Evolutionary conservation across 2,888 invertebrate genomes (phyloP), one percentile per base, ranked within the genome.

Genomic region (Maniola hyperantus): DNA sequence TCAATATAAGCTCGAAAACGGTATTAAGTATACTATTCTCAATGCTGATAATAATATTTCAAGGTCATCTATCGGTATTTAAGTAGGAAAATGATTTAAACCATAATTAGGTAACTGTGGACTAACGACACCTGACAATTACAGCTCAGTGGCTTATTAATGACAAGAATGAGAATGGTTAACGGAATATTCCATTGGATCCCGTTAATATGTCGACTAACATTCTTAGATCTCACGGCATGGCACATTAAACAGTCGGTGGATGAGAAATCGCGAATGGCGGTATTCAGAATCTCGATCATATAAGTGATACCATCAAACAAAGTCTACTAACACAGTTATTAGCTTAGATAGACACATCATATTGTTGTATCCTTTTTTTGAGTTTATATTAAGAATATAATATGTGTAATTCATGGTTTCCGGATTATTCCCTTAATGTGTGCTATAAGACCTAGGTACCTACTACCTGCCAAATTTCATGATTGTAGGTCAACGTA

Each of bases 151-250:
- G 51, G 33, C 55, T 36, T 18, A 2, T 15, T 0, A 15, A 15
- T 15, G 15, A 46, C 15, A 15, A 51, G 20, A 60, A 33, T 50
- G 57, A 58, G 34, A 54, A 13, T 26, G 11, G 4, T 57, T 39
- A 48, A 36, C 13, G 63, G 53, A 72, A 66, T 64, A 61, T 62
- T 61, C 66, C 58, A 65, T 65, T 65, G 42, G 55, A 46, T 67
- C 53, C 66, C 66, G 72, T 69, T 71, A 68, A 36, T 34, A n/a
- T 55, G 58, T 62, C 69, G 58, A 50, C 54, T 60, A 34, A 53
- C 44, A 61, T 53, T 59, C 57, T 62, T 65, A 64, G 65, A 71
- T 71, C 69, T 65, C 69, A 66, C 68, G 61, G 64, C 67, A 58
- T 33, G 44, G 59, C 48, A 48, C 51, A 57, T 34, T 61, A 15